Evolutionary conservation across 2,888 invertebrate species (phyloP), one percentile per base, ranked within the genome.

Genomic region (Scaeva pyrastri): DNA sequence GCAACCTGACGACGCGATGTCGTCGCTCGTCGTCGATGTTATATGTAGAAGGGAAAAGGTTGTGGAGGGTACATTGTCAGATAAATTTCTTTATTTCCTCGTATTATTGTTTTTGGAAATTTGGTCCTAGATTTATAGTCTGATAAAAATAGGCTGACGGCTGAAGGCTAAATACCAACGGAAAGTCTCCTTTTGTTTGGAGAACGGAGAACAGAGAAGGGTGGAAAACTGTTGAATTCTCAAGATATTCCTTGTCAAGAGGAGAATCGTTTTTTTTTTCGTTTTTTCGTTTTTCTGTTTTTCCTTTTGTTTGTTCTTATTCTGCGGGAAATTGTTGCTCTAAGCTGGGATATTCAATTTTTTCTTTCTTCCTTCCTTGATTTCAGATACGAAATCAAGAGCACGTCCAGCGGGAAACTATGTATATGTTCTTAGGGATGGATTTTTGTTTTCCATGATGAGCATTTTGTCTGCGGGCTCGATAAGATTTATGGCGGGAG

Each of bases 401-500:
- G 23, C 23, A 52, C 52, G 14, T 23, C 48, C 19, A 23, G 23
- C 11, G 21, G 23, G 52, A 52, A 52, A 52, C 52, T 52, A 23
- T 23, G 21, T 11, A 21, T 52, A 23, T 23, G 21, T 11, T 52
- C 4, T 52, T 52, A 3, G 23, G 23, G 6, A 23, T 8, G 50
- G 23, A 8, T 14, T 23, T 23, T 36, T 26, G 36, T 52, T 21
- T 21, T 23, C 14, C 23, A 31, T 31, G 6, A 23, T 52, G 52
- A 23, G 12, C 52, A 52, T 52, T 52, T 52, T 23, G 48, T 48
- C 48, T 48, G 23, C 52, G 14, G 23, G 21, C 23, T 52, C 21
- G 52, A 52, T 52, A 52, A 52, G 52, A 52, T 52, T 52, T 52
- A 52, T 23, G 52, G 12, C 0, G 26, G 19, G 26, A 26, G 26